Percentiles rank a stretch among this genome's conserved stretches.
phyloP scores from a whole-genome alignment of 2,888 invertebrate species.

The Dysmachus trigonus region DNA sequence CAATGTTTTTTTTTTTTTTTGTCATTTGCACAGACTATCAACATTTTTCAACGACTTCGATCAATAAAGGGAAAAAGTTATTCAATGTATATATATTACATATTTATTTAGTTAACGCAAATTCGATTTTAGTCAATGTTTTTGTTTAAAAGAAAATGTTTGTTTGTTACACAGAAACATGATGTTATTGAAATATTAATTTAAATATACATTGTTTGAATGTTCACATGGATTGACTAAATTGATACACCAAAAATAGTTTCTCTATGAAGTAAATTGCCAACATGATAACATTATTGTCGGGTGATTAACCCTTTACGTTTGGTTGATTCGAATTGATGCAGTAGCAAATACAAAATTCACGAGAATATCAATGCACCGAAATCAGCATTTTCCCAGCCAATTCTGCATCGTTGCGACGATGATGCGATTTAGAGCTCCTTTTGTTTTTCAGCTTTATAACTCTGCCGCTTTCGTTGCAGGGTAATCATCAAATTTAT shows the following conservation, averaged over 20 bases:
- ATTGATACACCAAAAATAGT: neutral
- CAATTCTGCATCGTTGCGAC: neutral
- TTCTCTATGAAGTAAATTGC: neutral
- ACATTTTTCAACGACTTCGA: no score
- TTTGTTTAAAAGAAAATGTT: neutral
- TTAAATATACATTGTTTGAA: neutral
- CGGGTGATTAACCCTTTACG: neutral
- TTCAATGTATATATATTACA: no score
- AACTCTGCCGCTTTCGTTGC: neutral
- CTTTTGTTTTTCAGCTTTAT: neutral
- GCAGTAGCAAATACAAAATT: neutral
- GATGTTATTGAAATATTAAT: neutral
- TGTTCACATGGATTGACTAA: neutral
- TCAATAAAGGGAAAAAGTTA: no score
- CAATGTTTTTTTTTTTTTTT: no score
- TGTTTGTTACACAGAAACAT: neutral
- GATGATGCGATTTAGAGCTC: neutral
- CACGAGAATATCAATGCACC: neutral
- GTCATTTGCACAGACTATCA: no score
- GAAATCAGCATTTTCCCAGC: neutral
- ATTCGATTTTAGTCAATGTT: no score
- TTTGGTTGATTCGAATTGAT: neutral
- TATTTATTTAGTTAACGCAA: no score
- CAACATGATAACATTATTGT: neutral
- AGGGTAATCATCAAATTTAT: neutral